Evolutionary conservation across 2,113 vertebrate genomes (phyloP), one percentile per base, ranked within the genome.

Genomic region (Neodontobutis hainanensis): DNA sequence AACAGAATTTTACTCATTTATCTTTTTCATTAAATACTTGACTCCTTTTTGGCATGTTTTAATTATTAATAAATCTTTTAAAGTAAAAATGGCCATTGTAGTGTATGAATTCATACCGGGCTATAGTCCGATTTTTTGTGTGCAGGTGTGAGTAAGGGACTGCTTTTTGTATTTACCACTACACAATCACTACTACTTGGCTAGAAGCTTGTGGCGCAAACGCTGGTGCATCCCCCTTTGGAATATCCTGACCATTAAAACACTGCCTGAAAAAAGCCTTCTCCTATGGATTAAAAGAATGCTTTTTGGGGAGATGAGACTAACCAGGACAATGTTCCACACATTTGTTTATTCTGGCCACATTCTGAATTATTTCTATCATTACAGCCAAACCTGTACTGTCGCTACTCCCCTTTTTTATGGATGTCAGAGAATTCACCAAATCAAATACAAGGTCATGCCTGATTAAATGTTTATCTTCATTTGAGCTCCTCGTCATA

Each of bases 381-480:
- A 83, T 81, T 71, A 66, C 58, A 51, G 55, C 73, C 61, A 84
- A 84, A 89, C 69, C 67, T 77, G 43, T 78, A 44, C 57, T 65
- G 68, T 81, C 68, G 15, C 56, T 19, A 52, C 15, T 70, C 65
- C 55, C 75, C 75, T 86, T 38, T 85, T 85, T 78, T 52, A 74
- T 82, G 64, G 74, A 68, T 4, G n/a, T 65, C 49, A 5, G 69
- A 82, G 78, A 82, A 60, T 72, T 80, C 60, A 61, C 64, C 79
- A 82, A 78, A 88, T 90, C 67, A 77, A 90, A 88, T 79, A 46
- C 83, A 74, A 77, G 83, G 82, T 86, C 85, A 76, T 11, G 73
- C 70, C 82, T 91, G 85, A 90, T 91, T 88, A 91, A 92, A 89
- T 90, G 85, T 90, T 91, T 91, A 78, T 91, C 81, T 84, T 87